These are phyloP conservation scores for fruit fly (Drosophila melanogaster) DNA, from an alignment of 1,140 invertebrate genomes.

Conservation along the genomic window DNA sequence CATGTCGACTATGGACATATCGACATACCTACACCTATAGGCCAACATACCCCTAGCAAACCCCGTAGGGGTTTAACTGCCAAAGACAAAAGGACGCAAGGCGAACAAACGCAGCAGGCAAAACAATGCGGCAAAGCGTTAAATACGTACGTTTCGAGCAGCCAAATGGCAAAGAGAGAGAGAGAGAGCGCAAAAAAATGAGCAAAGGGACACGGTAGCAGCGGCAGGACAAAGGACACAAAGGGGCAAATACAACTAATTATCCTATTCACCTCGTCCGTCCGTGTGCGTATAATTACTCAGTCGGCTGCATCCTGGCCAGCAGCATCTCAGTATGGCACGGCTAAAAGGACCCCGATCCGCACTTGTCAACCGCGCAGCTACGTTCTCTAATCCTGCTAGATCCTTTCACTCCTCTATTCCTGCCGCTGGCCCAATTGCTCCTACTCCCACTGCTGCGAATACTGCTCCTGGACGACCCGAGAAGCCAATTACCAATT, in stretches of 20 bases:
- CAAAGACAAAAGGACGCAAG: slow-evolving; percentile 47
- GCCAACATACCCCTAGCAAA: too few species aligned
- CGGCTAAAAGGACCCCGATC: slow-evolving; percentile 22
- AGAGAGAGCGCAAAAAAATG: neutral
- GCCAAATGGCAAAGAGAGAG: slow-evolving; percentile 41
- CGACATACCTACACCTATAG: neutral
- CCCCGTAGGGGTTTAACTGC: slow-evolving; percentile 7
- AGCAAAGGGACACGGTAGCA: slow-evolving; percentile 50
- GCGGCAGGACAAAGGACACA: slow-evolving; percentile 65
- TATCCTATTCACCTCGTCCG: slow-evolving; percentile 73
- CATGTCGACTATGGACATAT: neutral
- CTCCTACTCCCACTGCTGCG: slow-evolving; percentile 27
- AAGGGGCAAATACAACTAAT: slow-evolving; percentile 71
- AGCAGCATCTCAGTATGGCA: too few species aligned
- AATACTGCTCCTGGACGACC: slow-evolving; percentile 14
- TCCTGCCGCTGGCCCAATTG: slow-evolving; percentile 6
- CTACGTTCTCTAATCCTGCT: slow-evolving; percentile 24
- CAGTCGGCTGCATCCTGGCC: slow-evolving; percentile 3
- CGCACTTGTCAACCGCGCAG: slow-evolving; percentile 56
- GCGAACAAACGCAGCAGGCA: slow-evolving; percentile 59
- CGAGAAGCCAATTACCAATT: slow-evolving; percentile 79
- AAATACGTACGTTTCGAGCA: slow-evolving; percentile 40
- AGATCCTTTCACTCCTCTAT: neutral
- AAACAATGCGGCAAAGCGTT: slow-evolving; percentile 75
- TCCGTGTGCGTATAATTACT: slow-evolving; percentile 61